Percentiles rank a stretch among this genome's conserved stretches.
phyloP scores from a whole-genome alignment of 2,797 vertebrate species.

The Thunnus albacares region DNA sequence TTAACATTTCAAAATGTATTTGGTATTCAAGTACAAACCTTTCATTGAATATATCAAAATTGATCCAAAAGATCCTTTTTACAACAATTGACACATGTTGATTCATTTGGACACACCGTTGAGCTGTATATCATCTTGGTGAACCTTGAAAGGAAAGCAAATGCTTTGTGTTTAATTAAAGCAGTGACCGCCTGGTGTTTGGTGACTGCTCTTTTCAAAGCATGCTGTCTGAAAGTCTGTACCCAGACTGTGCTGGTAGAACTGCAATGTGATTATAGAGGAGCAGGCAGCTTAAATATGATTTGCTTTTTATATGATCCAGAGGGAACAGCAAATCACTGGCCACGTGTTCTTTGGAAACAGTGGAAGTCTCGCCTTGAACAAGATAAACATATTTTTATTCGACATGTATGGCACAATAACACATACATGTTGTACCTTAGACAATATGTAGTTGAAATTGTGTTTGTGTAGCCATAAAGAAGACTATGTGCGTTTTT shows the following conservation, averaged over 20 bases:
- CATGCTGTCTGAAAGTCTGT: conserved; percentile 16
- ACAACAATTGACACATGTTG: not conserved
- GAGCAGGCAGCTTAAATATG: conserved; percentile 58
- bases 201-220: conserved; percentile 52
- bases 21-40: no score
- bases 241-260: conserved; percentile 31
- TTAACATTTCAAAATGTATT: no score
- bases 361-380: conserved; percentile 6
- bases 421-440: not conserved
- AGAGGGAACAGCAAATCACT: conserved; percentile 19
- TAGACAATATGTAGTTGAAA: not conserved
- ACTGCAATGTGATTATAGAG: conserved; percentile 67
- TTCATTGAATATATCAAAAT: no score
- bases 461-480: not conserved
- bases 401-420: not conserved
- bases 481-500: not conserved
- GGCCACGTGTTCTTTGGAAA: conserved; percentile 36
- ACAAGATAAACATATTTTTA: not conserved
- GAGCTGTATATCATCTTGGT: not conserved
- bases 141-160: not conserved
- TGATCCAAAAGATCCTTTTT: no score
- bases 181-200: conserved; percentile 34
- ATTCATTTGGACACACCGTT: not conserved
- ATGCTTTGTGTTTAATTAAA: conserved; percentile 26
- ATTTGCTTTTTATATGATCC: conserved; percentile 55